Base-by-base conservation (phyloP, 2,888 invertebrate species). In the Cantharis rustica region DNA sequence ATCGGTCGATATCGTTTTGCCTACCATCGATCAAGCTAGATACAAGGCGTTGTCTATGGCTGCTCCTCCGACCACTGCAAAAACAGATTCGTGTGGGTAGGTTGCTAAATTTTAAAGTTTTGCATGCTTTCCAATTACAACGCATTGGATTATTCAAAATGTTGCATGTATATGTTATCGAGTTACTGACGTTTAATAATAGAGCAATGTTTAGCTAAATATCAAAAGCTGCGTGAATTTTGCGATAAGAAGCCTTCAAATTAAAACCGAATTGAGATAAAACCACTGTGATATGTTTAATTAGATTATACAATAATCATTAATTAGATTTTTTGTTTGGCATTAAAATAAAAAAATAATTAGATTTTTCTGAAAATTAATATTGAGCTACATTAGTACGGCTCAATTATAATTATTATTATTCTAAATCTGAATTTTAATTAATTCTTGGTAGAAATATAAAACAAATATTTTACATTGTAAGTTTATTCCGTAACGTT, bases 1-100 rank as follows among this genome's bases (percentile, higher is more conserved):
- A 79, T 95, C 95, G 68, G 96, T 96, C 78, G 96, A 96, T 88
- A 96, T 96, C 84, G 96, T 96, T 69, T 89, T 96, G 81, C 96
- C 96, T 26, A 96, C 96, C 10, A 94, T 95, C 78, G 94, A 95
- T 84, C 95, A 95, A 88, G 94, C 95, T 26, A 91, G 95, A 80
- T 96, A 96, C 88, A 95, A 95, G 84, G 95, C 96, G n/a, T 88
- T 96, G 81, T 92, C 94, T 69, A 89, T 94, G 88, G 91, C 93
- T 20, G 91, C 92, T 17, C 89, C 91, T 27, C 84, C 86, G 15
- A 77, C 84, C 23, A 75, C 83, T 11, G 75, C 82, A 3, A 77
- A 81, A 27, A 73, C 79, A 17, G 80, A 81, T 68, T 78, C 84
- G 81, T 86, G 87, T 86, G 89, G 89, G 89, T 89, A 88, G 85